Evolutionary conservation across 2,888 invertebrate species (phyloP).

Genomic region (Heteropelma amictum): DNA sequence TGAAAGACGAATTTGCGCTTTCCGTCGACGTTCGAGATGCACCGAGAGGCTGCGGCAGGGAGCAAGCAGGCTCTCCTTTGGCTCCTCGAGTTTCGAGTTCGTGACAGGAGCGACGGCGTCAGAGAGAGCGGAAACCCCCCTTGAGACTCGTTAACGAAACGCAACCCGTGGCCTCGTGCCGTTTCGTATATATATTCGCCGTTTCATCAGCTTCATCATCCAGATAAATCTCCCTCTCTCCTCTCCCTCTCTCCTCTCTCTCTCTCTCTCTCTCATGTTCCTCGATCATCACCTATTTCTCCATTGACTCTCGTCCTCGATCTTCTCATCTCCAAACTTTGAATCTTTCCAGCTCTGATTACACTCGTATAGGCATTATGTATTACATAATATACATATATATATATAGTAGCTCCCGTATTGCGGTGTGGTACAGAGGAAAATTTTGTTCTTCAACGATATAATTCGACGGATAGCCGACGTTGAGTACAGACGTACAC

Average conservation of each 20-base stretch:
- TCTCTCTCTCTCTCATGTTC: background rate
- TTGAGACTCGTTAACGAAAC: slow-evolving; percentile 70
- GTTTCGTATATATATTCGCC: slow-evolving; percentile 5
- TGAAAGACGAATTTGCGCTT: no score
- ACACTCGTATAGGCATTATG: slow-evolving; percentile 22
- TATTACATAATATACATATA: slow-evolving; percentile 23
- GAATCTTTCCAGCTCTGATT: slow-evolving; percentile 13
- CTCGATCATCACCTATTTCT: slow-evolving; percentile 6
- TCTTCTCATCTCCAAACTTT: slow-evolving; percentile 24
- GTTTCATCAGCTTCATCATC: slow-evolving; percentile 45
- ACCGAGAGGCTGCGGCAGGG: no score
- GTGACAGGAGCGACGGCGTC: slow-evolving; percentile 37
- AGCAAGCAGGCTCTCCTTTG: no score
- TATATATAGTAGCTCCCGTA: slow-evolving; percentile 3
- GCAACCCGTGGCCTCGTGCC: slow-evolving; percentile 50
- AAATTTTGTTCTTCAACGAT: slow-evolving; percentile 54
- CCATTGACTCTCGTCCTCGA: slow-evolving; percentile 35
- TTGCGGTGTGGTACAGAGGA: slow-evolving; percentile 31
- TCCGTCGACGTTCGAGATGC: slow-evolving; percentile 14
- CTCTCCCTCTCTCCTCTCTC: background rate
- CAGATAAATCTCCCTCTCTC: slow-evolving; percentile 16
- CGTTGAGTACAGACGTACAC: slow-evolving; percentile 56
- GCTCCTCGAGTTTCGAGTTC: slow-evolving; percentile 55
- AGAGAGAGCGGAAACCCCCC: slow-evolving; percentile 60
- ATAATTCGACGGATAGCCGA: slow-evolving; percentile 60